Base-by-base conservation (phyloP, 2,113 vertebrate genomes). In the Odocoileus virginianus region DNA sequence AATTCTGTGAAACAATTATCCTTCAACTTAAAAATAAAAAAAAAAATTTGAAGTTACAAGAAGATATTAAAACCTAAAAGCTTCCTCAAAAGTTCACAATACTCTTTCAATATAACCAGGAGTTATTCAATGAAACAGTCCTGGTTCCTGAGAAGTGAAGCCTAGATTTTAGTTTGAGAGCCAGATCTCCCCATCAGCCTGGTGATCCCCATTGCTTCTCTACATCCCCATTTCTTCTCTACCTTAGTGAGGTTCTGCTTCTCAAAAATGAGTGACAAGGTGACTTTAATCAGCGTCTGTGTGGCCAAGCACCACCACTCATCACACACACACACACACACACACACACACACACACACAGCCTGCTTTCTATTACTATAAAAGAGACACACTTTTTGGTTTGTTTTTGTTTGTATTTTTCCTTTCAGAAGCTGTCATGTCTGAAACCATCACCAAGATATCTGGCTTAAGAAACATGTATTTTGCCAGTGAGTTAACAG, bases 401-500 rank as follows among this genome's bases (percentile, higher is more conserved):
- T 92, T 57, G 36, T 76, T 82, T 87, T 40, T 54, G 33, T 94
- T 95, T 76, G 3, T 40, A 33, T 40, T 40, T 28, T 76, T 16
- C 1, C 76, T 89, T 93, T 60, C 67, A 95, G 74, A 95, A 95
- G 74, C 64, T 55, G 30, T 36, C 4, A 7, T 13, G 9, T 95
- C 89, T 94, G 74, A 82, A 82, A 96, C 23, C n/a, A 79, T 54
- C 83, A 89, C 17, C 13, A 6, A 92, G 40, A 27, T 58, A 21
- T 45, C 78, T 55, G 93, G 21, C 91, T 97, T 79, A 2, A 3
- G 82, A 89, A 94, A 64, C 12, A 40, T 60, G 40, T 7, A 6
- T 55, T 94, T 97, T 92, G 64, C 91, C 52, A 86, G n/a, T 58
- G 74, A 97, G 60, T 76, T 94, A 96, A 98, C 25, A 45, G 76